Evolutionary conservation across 2,888 invertebrate genomes (phyloP).

Genomic region (Tubulanus polymorphus): DNA sequence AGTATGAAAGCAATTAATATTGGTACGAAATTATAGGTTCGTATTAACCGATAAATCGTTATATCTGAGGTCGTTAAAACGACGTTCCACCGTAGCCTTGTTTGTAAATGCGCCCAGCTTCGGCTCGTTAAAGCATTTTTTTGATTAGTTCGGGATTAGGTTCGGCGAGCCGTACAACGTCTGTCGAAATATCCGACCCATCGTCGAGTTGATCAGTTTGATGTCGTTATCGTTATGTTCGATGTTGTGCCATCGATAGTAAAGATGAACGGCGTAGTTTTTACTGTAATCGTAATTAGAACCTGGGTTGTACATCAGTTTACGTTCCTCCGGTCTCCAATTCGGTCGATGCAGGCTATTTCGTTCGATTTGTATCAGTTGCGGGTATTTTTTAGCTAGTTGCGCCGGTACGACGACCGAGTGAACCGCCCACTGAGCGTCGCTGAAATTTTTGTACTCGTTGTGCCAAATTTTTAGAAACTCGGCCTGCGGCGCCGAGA

Average conservation of each 20-base stretch:
- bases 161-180: not conserved
- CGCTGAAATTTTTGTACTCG: slow-evolving; percentile 16
- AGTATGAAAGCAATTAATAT: too few species aligned
- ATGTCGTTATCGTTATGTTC: not conserved
- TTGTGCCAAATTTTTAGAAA: slow-evolving; percentile 23
- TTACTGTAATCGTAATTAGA: not conserved
- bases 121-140: too few species aligned
- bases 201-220: not conserved
- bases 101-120: too few species aligned
- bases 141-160: too few species aligned
- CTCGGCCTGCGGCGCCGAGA: slow-evolving; percentile 17
- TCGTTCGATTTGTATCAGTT: slow-evolving; percentile 17
- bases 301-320: not conserved
- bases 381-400: slow-evolving; percentile 9
- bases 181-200: not conserved
- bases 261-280: slow-evolving; percentile 1
- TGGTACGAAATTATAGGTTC: too few species aligned
- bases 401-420: slow-evolving; percentile 9
- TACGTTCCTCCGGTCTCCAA: not conserved
- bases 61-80: too few species aligned
- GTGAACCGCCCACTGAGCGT: slow-evolving; percentile 18
- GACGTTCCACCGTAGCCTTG: too few species aligned
- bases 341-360: slow-evolving; percentile 5
- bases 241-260: not conserved
- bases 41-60: too few species aligned